Evolutionary conservation across 2,888 invertebrate species (phyloP), one percentile per base, ranked within the genome.

Genomic region (Athalia cordata): DNA sequence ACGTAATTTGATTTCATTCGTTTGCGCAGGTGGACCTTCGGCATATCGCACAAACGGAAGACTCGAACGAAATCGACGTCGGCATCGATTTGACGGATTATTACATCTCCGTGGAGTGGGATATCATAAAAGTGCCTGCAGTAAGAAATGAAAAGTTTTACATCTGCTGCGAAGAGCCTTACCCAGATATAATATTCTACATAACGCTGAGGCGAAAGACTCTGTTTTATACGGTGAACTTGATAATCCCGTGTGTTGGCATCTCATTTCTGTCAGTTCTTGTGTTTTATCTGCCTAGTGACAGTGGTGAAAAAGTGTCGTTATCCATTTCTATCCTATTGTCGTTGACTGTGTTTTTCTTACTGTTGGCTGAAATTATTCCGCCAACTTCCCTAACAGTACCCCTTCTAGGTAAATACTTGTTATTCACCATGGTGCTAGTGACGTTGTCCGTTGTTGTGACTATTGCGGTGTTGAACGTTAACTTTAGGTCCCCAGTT

Each of bases 91-190:
- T 98, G 82, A 96, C 96, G 87, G 97, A 98, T 91, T 98, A 97
- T 91, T 97, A 97, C 92, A 96, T 98, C 90, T 98, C 98, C 87
- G 98, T 98, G 80, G 99, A 99, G 92, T 99, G 99, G 99, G 99
- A 99, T 91, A 97, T 97, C 86, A 95, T 99, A 94, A 94, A 96
- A 82, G 97, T 97, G 83, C 97, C 97, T 78, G 97, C 97, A 62
- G 95, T 95, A 81, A 93, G 97, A 84, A 96, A 97, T 90, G 97
- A 97, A 89, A 96, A 96, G 90, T 97, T 96, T 91, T 97, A 99
- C 93, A 97, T 97, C 86, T 99, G 99, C 92, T 99, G 99, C 91
- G 96, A 97, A 90, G 97, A 98, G 91, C 98, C 98, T 80, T 99
- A 97, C 89, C 96, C 97, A 78, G 99, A 99, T 92, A 98, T 99